A percentile compares a stretch with the other conserved stretches of the same genome.
Conservation (phyloP, 1,140 invertebrate species). For the Hypsibius dujardini region DNA sequence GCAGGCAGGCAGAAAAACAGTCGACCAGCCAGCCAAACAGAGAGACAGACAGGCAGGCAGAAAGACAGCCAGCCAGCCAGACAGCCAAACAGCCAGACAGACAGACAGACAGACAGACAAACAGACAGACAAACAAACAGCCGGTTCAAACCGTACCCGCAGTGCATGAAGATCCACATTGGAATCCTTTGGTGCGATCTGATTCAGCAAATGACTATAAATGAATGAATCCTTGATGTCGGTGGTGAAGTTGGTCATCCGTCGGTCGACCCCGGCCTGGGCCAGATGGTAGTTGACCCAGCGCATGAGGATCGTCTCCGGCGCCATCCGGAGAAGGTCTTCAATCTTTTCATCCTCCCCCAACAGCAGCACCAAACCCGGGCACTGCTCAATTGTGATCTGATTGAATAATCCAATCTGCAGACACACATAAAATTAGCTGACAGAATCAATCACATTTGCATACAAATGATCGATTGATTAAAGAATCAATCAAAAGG, state of each 20-base stretch:
- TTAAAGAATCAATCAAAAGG: too few relatives aligned
- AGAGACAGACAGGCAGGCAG: too few relatives aligned
- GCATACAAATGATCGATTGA: too few relatives aligned
- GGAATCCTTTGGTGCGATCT: conserved; percentile 71
- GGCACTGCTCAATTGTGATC: conserved; percentile 88
- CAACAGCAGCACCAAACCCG: conserved; percentile 72
- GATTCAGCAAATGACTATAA: conserved; percentile 76
- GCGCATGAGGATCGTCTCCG: conserved; percentile 81
- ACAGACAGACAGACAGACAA: too few relatives aligned
- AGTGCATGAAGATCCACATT: conserved; percentile 68
- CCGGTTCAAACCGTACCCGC: conserved; percentile 38
- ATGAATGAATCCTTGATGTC: conserved; percentile 92
- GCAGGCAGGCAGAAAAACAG: too few relatives aligned
- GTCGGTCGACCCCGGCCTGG: conserved; percentile 54
- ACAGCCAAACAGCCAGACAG: too few relatives aligned
- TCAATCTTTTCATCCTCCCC: conserved; percentile 79
- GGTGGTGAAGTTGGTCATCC: conserved; percentile 79
- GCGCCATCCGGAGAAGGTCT: conserved; percentile 84
- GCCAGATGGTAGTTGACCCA: conserved; percentile 98
- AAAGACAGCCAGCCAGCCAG: too few relatives aligned
- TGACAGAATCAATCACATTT: too few relatives aligned
- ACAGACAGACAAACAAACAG: too few relatives aligned
- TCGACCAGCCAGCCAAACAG: too few relatives aligned
- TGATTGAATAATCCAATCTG: conserved; percentile 90
- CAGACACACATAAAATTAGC: too few relatives aligned